Evolutionary conservation across 2,797 vertebrate species (phyloP), one percentile per base, ranked within the genome.

Genomic region (Cyclopterus lumpus): DNA sequence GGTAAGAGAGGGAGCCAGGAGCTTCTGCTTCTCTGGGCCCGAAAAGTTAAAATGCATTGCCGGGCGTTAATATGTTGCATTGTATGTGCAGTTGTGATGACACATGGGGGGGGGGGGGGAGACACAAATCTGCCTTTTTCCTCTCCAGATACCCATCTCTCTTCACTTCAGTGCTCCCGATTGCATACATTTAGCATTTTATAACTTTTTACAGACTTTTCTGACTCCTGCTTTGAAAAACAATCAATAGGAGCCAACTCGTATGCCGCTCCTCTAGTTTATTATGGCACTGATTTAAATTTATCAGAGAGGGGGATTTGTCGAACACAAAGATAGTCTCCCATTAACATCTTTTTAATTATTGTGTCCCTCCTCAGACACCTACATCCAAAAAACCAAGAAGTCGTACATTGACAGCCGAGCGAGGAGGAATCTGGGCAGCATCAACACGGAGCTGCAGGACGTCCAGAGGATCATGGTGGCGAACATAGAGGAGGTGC

Each of bases 381-480:
- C 97, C 18, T 99, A 98, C 91, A 99, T 99, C 88, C 98, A 99
- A 91, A 99, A 99, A 94, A 99, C 97, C 74, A 99, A 99, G 94
- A 99, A 99, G 86, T 96, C 96, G 0, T 99, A 99, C 95, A 99
- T 99, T 16, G 98, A 99, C 80, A 99, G 98, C 83, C 92, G 98
- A 81, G 98, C 98, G 0, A 95, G 98, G 78, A 96, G 98, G 91
- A 99, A 99, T 84, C 94, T 99, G 67, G 96, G 98, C 83, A 98
- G 94, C 92, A 98, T 99, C 90, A 99, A 99, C 93, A 99, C 97
- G 9, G 98, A 99, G 87, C 93, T 99, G 51, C 98, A 99, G 70
- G 98, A 99, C 20, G 98, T 99, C 10, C 98, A 99, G 94, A 96
- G 97, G 91, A 99, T 99, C 90, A 99, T 99, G 98, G 98, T 99